Base-by-base conservation (phyloP, 2,888 invertebrate species). In the Priapulus caudatus region DNA sequence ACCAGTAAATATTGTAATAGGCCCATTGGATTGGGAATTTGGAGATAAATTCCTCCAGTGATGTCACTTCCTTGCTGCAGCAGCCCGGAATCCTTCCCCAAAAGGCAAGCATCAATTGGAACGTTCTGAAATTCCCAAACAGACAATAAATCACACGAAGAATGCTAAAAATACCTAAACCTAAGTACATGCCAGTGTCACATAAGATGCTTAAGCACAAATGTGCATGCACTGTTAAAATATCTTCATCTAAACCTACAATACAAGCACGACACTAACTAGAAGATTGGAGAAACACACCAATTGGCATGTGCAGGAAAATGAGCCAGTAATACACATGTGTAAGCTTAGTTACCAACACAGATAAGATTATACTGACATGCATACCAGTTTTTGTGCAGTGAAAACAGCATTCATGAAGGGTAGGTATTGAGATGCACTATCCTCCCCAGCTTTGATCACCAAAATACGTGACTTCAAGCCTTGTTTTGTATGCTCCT, bases 401-500 rank as follows among this genome's bases (percentile, higher is more conserved):
- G 95, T 90, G 65, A 97, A 95, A 70, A 97, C 93, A 1, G 89
- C 86, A 69, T 97, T 97, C 93, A 97, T 97, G 64, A 93, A 91
- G 67, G 90, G 91, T 82, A 97, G 92, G 65, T 98, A 97, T 67
- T 97, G 95, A 0, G 87, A 86, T 0, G 89, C 86, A 3, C 86
- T 86, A 68, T 90, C 89, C 23, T 84, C 82, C 68, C 91, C 87
- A 15, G 90, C 90, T 0, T 93, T 90, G 1, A 95, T 79, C 0
- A 74, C 64, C 43, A 60, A 48, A 16, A 60, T 59, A 21, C 62
- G 20, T 18, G 56, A 58, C 15, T 47, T 45, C 21, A 49, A 44
- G 19, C 22, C 33, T 19, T 51, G 43, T 20, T 56, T n/a, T n/a
- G n/a, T n/a, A n/a, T n/a, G n/a, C 48, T 5, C 15, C 20, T 4